These are phyloP conservation scores for Quadroppia sp. DNA, from an alignment of 2,888 invertebrate genomes.

Conservation along the genomic window DNA sequence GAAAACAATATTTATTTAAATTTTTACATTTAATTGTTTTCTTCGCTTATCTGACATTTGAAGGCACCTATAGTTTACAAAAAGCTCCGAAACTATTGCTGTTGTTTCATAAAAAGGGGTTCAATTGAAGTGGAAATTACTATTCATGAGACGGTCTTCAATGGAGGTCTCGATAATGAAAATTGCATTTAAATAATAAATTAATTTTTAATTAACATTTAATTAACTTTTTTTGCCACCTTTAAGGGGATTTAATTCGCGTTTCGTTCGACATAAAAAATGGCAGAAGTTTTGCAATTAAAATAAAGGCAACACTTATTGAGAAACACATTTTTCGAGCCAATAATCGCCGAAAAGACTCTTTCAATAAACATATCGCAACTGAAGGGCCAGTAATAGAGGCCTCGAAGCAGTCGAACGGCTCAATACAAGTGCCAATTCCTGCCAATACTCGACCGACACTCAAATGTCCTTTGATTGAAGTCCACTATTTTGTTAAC, in stretches of 20 bases:
- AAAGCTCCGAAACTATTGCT: not conserved
- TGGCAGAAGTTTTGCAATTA: conserved; percentile 1
- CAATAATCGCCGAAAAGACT: not conserved
- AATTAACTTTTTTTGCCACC: not conserved
- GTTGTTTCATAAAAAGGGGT: conserved; percentile 20
- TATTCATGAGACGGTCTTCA: not conserved
- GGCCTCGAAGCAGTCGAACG: not conserved
- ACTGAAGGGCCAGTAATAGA: not conserved
- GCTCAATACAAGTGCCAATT: conserved; percentile 2
- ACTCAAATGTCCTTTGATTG: not conserved
- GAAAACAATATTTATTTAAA: too few relatives aligned
- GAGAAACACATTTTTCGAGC: conserved; percentile 13
- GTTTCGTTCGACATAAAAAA: conserved; percentile 1
- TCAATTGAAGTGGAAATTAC: conserved; percentile 10
- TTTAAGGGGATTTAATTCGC: not conserved
- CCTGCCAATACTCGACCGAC: conserved; percentile 27
- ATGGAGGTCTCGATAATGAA: conserved; percentile 9
- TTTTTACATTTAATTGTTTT: not conserved
- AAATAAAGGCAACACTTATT: conserved; percentile 25
- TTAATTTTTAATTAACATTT: not conserved
- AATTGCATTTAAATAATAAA: not conserved
- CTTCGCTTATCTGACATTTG: not conserved
- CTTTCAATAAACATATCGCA: not conserved
- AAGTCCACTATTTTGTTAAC: conserved; percentile 25
- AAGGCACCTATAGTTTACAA: conserved; percentile 14